Evolutionary conservation across 2,888 invertebrate genomes (phyloP), one percentile per base, ranked within the genome.

Genomic region (Invenusta paracnida): DNA sequence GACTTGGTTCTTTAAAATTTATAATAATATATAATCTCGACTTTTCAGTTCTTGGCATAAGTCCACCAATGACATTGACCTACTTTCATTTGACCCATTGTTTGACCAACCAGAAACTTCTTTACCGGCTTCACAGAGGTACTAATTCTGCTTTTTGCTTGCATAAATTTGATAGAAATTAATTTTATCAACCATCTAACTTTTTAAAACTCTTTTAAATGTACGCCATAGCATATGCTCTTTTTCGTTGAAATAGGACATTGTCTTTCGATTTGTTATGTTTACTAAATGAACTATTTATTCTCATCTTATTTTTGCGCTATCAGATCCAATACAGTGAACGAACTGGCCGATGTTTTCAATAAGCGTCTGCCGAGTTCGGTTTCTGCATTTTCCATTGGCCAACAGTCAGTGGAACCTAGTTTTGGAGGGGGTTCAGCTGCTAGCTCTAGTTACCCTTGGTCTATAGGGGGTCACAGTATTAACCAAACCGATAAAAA

Each of bases 1-100:
- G 5, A 11, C 48, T 11, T 48, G 5, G 17, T 48, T 5, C 5
- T 48, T 48, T 48, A 11, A 48, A 11, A 48, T 48, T 48, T 48
- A 11, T 5, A 5, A 11, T 48, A 17, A 11, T 48, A 48, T 11
- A 5, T 73, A 5, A 73, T 23, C 2, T 73, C 23, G 73, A 5
- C 27, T 73, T 73, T 73, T 73, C 73, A 73, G 73, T 73, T 5
- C 73, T 73, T 73, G 73, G 73, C 73, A 73, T 73, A 73, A 73
- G 23, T 73, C 73, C 27, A 73, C 73, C 2, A 73, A 73, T 73
- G 73, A 73, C 27, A 73, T 73, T 73, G 73, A 73, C 27, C 73
- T 73, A 23, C 73, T 73, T 23, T 73, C 73, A 73, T 73, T 73
- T 73, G 73, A 73, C 73, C 73, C 73, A 13, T 23, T 73, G 5